A percentile compares a stretch with the other conserved stretches of the same genome.
These are phyloP conservation scores for Hyposoter didymator DNA, from an alignment of 2,888 invertebrate genomes.

Conservation along the genomic window DNA sequence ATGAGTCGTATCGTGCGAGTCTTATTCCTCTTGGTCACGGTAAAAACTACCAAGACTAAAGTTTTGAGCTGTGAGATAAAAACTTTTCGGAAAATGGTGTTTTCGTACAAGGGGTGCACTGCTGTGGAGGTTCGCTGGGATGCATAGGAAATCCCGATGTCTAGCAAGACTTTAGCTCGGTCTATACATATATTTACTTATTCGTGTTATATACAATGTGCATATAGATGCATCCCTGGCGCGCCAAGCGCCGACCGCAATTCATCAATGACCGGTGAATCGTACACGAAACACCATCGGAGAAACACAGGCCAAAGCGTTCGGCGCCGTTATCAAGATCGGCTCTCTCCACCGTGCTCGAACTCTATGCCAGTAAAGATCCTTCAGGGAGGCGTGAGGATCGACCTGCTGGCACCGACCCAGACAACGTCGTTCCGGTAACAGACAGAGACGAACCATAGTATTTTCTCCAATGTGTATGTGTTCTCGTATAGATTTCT, in stretches of 20 bases:
- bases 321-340: constrained; percentile 63
- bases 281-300: constrained; percentile 45
- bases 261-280: constrained; percentile 64
- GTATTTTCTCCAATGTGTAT: constrained; percentile 17
- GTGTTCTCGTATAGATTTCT: constrained; percentile 18
- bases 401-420: constrained; percentile 58
- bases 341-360: constrained; percentile 27
- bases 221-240: constrained; percentile 29
- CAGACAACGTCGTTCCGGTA: constrained; percentile 45
- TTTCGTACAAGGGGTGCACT: constrained; percentile 10
- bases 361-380: constrained; percentile 35
- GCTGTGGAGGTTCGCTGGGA: constrained; percentile 17
- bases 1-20: constrained; percentile 40
- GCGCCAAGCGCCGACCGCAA: constrained; percentile 60
- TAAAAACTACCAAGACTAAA: constrained; percentile 43
- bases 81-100: constrained; percentile 61
- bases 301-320: constrained; percentile 45
- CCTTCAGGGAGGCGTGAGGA: constrained; percentile 52
- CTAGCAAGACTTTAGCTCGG: neutral
- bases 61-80: constrained; percentile 41
- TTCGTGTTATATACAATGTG: neutral
- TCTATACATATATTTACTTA: neutral
- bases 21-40: constrained; percentile 32
- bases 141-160: constrained; percentile 40
- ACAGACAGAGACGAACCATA: constrained; percentile 36